Percentiles rank a stretch among this genome's conserved stretches.
Conservation (phyloP, 2,888 invertebrate species). For the Stenchaetothrips biformis region DNA sequence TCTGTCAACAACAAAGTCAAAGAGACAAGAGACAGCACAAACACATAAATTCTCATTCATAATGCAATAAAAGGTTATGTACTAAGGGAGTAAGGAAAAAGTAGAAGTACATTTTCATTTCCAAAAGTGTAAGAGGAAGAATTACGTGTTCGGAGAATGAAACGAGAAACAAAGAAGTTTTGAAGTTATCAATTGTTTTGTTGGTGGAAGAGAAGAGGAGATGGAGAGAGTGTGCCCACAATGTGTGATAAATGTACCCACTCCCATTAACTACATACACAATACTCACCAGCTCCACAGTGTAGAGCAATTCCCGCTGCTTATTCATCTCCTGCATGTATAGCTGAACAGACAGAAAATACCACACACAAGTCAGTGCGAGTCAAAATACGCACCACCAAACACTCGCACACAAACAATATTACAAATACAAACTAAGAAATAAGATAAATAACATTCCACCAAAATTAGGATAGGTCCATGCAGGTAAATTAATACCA, state of each 20-base stretch:
- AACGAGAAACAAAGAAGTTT: too few relatives aligned
- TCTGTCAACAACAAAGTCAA: conserved; percentile 9
- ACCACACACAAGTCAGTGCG: conserved; percentile 32
- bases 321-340: conserved; percentile 86
- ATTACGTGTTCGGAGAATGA: background rate
- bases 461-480: conserved; percentile 35
- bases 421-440: conserved; percentile 34
- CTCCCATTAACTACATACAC: conserved; percentile 39
- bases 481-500: background rate
- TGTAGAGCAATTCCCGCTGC: conserved; percentile 76
- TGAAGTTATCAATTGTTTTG: too few relatives aligned
- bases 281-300: conserved; percentile 73
- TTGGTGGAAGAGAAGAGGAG: background rate
- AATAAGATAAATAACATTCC: conserved; percentile 27
- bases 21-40: conserved; percentile 28
- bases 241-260: background rate
- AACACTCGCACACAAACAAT: conserved; percentile 40
- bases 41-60: conserved; percentile 24
- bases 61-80: background rate
- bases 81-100: background rate
- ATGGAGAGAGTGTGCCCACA: background rate
- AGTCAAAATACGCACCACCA: conserved; percentile 33
- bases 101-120: background rate
- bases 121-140: background rate
- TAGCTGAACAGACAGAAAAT: conserved; percentile 54